Evolutionary conservation across 2,113 vertebrate species (phyloP).

Genomic region (Myiopsitta monachus): DNA sequence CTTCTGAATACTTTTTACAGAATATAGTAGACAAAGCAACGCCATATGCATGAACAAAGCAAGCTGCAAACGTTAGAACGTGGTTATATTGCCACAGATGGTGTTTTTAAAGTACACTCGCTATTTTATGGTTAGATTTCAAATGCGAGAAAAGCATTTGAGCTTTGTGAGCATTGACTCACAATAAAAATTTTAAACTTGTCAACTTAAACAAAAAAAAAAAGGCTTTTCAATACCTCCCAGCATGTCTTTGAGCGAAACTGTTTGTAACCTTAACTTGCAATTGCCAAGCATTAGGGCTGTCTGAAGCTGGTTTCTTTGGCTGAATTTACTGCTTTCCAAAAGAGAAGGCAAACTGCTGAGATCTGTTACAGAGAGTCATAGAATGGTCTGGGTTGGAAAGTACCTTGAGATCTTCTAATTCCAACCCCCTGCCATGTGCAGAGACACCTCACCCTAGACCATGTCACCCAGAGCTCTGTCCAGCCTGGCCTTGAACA

Average conservation of each 20-base stretch:
- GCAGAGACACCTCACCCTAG: not conserved
- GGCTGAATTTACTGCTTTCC: not conserved
- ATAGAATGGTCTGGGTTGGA: not conserved
- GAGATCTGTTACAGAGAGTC: not conserved
- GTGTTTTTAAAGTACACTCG: not conserved
- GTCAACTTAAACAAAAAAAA: not conserved
- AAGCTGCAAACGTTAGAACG: not conserved
- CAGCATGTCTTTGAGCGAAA: not conserved
- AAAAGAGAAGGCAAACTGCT: not conserved
- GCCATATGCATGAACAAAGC: not conserved
- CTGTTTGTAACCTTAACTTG: not conserved
- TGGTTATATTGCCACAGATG: not conserved
- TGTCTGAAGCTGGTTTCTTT: not conserved
- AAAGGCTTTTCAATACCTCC: not conserved
- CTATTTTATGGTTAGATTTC: not conserved
- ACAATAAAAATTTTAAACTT: not conserved
- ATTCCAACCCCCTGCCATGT: not conserved
- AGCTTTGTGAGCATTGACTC: no score
- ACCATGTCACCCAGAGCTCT: not conserved
- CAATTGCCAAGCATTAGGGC: not conserved
- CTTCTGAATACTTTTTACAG: not conserved
- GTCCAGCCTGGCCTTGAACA: not conserved
- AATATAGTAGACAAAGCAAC: not conserved
- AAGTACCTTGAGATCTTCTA: not conserved
- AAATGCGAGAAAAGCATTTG: not conserved